Base-by-base conservation (phyloP, 2,888 invertebrate genomes). In the Syrista parreyssii region DNA sequence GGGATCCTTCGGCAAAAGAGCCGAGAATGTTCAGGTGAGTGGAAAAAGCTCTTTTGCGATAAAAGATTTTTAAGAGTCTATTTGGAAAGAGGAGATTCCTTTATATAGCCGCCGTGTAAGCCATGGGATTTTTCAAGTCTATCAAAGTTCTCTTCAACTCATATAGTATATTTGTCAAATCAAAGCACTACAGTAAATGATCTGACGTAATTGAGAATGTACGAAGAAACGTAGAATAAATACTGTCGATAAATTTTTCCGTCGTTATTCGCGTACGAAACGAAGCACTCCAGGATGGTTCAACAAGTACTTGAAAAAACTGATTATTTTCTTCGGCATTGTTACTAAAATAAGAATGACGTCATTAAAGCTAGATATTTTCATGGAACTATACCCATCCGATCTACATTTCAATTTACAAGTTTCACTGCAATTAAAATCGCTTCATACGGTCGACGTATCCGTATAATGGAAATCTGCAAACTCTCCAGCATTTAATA, bases 391-490 rank as follows among this genome's bases (percentile, higher is more conserved):
- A 55, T 55, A 55, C 23, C 55, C 55, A 76, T 77, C 73, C 15
- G 68, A 73, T 77, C 76, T 77, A 68, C 68, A 77, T 77, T 77
- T 73, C 68, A 76, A 76, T 76, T 77, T 74, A 75, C 76, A 73
- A 77, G 76, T 77, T 73, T 73, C 73, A 77, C 68, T 77, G 76
- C 76, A 77, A 77, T 77, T 77, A 77, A 77, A 73, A 77, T 68
- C 76, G 74, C 68, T 77, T 77, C 76, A 77, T 32, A 68, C 35
- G 76, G 76, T 74, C 76, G 40, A 72, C 76, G 72, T 77, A 77
- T 36, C 74, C 74, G 68, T 77, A 68, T 73, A 77, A 77, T 77
- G 76, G 68, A 77, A 74, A 77, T 77, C 68, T 73, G 73, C 35
- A 33, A 74, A 68, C 31, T 69, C 33, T 71, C 30, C 32, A 69